These are phyloP conservation scores for Polydrusus cervinus DNA, from an alignment of 2,888 invertebrate genomes.

Conservation along the genomic window DNA sequence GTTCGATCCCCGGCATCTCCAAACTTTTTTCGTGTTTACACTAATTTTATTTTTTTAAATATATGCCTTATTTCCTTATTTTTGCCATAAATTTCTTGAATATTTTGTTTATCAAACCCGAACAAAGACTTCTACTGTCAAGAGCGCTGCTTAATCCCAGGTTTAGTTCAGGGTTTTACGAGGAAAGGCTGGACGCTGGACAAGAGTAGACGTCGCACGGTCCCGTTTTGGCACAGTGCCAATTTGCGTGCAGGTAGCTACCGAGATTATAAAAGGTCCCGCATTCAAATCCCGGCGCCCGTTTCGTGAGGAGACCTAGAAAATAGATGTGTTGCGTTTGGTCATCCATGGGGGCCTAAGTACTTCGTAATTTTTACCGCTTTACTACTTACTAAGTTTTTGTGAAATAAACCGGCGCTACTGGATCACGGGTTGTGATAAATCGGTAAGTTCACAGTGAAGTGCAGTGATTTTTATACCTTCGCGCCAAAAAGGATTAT, in stretches of 20 bases:
- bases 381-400: slow-evolving; percentile 58
- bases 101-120: too few species aligned
- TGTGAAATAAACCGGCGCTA: slow-evolving; percentile 62
- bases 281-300: slow-evolving; percentile 73
- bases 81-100: not conserved
- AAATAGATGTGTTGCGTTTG: slow-evolving; percentile 47
- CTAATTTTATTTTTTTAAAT: not conserved
- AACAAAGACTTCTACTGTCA: not conserved
- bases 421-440: slow-evolving; percentile 69
- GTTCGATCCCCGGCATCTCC: slow-evolving; percentile 86
- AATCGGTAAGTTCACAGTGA: slow-evolving; percentile 67
- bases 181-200: slow-evolving; percentile 27
- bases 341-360: slow-evolving; percentile 68
- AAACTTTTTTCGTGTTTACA: slow-evolving; percentile 50
- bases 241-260: slow-evolving; percentile 72
- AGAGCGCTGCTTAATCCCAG: slow-evolving; percentile 2
- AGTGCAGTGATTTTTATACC: slow-evolving; percentile 58
- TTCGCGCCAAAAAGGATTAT: slow-evolving; percentile 38
- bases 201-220: slow-evolving; percentile 35
- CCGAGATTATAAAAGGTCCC: slow-evolving; percentile 77
- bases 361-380: slow-evolving; percentile 59
- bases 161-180: slow-evolving; percentile 19
- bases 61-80: not conserved
- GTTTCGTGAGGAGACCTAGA: slow-evolving; percentile 73
- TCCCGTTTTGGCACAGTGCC: slow-evolving; percentile 66